phyloP scores from a whole-genome alignment of 30 jellyfish, hydroid and myxozoan species.

The Chironex yamaguchii region DNA sequence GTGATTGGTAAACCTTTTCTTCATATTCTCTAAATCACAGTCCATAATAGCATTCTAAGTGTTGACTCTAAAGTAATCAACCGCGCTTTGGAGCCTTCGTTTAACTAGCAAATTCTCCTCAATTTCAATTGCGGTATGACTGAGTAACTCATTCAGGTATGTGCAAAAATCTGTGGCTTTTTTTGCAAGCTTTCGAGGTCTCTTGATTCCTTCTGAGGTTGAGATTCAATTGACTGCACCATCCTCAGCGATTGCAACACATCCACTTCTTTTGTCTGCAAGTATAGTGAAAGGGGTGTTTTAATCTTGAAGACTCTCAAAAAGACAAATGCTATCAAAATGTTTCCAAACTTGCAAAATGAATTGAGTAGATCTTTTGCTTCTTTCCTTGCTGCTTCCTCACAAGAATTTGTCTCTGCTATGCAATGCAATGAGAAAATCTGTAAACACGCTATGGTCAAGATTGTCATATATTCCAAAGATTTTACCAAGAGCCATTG shows the following conservation, averaged over 20 bases:
- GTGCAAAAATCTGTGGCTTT: slow-evolving; percentile 10
- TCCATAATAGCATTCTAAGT: slow-evolving; percentile 50
- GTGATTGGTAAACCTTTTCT: background rate
- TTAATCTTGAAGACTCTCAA: slow-evolving; percentile 20
- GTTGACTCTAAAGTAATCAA: background rate
- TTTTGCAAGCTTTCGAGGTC: slow-evolving; percentile 8
- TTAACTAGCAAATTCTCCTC: slow-evolving; percentile 18
- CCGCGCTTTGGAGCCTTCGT: background rate
- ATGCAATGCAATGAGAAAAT: background rate
- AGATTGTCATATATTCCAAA: slow-evolving; percentile 7
- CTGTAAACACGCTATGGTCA: slow-evolving; percentile 7
- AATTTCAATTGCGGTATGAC: slow-evolving; percentile 9
- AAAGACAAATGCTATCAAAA: slow-evolving; percentile 3
- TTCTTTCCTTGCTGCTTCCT: slow-evolving; percentile 1
- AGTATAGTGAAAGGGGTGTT: too few relatives aligned
- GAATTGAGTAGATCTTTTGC: background rate
- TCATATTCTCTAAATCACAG: slow-evolving; percentile 1
- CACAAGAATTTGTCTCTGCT: background rate
- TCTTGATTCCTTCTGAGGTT: slow-evolving; percentile 10
- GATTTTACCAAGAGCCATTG: background rate
- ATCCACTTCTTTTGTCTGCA: too few relatives aligned
- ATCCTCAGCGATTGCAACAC: too few relatives aligned
- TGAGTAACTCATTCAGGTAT: slow-evolving; percentile 4
- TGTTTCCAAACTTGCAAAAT: too few relatives aligned
- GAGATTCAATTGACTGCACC: slow-evolving; percentile 16